Evolutionary conservation across 2,888 invertebrate genomes (phyloP).

Genomic region (Drosophila birchii): DNA sequence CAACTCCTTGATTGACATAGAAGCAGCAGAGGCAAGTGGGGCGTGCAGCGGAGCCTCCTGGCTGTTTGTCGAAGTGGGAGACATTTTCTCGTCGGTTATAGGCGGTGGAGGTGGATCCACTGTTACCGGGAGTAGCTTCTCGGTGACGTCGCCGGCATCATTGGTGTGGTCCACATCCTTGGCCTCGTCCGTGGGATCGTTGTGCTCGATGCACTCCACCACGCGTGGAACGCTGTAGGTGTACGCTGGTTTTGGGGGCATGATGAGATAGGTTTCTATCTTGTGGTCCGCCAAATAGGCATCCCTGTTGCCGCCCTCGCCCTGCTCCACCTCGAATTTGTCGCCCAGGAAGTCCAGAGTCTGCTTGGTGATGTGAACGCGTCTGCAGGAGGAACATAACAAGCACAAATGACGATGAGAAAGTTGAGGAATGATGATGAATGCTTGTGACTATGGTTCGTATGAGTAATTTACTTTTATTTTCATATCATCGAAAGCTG

Average conservation of each 20-base stretch:
- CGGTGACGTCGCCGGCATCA: conserved; percentile 68
- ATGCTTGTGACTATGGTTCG: conserved; percentile 20
- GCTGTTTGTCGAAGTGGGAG: conserved; percentile 71
- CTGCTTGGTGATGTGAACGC: conserved; percentile 94
- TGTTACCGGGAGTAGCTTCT: conserved; percentile 67
- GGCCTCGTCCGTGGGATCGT: conserved; percentile 45
- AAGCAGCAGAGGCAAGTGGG: conserved; percentile 70
- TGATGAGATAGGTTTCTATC: conserved; percentile 93
- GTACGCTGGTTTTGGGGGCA: conserved; percentile 88
- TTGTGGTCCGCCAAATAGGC: conserved; percentile 94
- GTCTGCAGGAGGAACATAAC: conserved; percentile 85
- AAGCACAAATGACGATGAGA: conserved; percentile 4
- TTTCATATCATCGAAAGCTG: background rate
- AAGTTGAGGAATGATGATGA: conserved; percentile 12
- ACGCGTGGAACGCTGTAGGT: conserved; percentile 79
- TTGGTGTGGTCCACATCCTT: conserved; percentile 35
- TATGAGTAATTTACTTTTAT: conserved; percentile 26
- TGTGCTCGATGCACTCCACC: conserved; percentile 72
- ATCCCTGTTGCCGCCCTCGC: conserved; percentile 92
- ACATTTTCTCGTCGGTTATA: conserved; percentile 58
- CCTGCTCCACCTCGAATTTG: conserved; percentile 93
- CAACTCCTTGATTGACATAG: conserved; percentile 81
- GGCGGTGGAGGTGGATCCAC: conserved; percentile 42
- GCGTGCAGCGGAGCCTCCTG: conserved; percentile 69
- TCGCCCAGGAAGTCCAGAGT: conserved; percentile 92